Evolutionary conservation across 2,888 invertebrate genomes (phyloP), one percentile per base, ranked within the genome.

Genomic region (Xanthorhoe spadicearia): DNA sequence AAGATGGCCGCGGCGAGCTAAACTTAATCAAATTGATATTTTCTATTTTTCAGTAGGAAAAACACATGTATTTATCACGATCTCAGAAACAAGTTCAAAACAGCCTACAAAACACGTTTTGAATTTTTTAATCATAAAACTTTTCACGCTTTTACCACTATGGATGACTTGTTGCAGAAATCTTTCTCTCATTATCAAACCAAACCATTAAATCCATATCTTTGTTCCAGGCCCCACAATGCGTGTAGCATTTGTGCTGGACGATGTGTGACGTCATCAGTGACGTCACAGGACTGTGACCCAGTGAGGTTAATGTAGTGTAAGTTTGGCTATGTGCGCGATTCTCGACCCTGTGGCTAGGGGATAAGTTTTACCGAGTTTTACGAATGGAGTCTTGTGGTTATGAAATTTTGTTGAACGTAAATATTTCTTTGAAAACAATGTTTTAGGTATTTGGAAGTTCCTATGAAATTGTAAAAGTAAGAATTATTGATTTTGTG

Each of bases 211-310:
- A 32, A 32, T 32, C 32, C 0, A 7, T 32, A 32, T 32, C 6
- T 60, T 71, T 50, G 10, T 55, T 77, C 0, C 83, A 92, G 92
- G 91, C 83, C 86, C 90, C 90, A 90, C 92, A 88, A 93, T 93
- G 93, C 92, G 84, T 69, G 89, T 93, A 77, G 93, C 92, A 89
- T 92, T 93, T 79, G 93, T 93, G 92, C 86, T 93, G 92, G 87
- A 93, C 81, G 91, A 86, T 88, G 92, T 93, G 73, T 93, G 87
- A 92, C 85, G 86, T 87, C 83, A 81, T 66, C 70, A 67, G 77
- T 83, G 83, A 77, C 82, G 83, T 84, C 79, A 78, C 58, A 70
- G 61, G 53, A 66, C 62, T 59, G 54, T 60, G 59, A 66, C 69
- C 77, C 74, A 80, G 78, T 81, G 78, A 76, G 69, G 78, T 76